Percentiles rank a stretch among this genome's conserved stretches.
phyloP scores from a whole-genome alignment of 2,797 vertebrate genomes.

The Australoheros facetus region DNA sequence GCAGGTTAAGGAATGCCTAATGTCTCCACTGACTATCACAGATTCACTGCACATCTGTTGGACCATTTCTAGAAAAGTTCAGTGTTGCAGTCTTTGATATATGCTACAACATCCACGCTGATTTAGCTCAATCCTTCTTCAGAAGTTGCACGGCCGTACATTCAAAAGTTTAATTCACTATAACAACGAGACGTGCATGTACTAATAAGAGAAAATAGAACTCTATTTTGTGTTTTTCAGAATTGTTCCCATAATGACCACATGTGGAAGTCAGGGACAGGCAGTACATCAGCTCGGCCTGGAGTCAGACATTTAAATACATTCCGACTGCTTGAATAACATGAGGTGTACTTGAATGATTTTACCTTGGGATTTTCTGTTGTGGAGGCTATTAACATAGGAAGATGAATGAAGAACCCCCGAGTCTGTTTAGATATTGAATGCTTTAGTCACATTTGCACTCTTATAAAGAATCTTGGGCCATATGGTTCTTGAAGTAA shows the following conservation, averaged over 20 bases:
- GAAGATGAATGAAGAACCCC: slow-evolving; percentile 49
- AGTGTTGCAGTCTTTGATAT: background rate
- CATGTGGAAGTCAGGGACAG: slow-evolving; percentile 24
- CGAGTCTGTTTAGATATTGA: slow-evolving; percentile 22
- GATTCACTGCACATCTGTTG: background rate
- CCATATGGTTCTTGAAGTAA: slow-evolving; percentile 26
- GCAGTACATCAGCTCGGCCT: slow-evolving; percentile 8
- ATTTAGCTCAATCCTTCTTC: background rate
- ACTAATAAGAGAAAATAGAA: background rate
- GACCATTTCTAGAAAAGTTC: background rate
- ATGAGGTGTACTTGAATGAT: slow-evolving; percentile 42
- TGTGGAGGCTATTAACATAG: slow-evolving; percentile 25
- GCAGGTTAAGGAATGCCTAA: background rate
- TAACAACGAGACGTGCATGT: background rate
- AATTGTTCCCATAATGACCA: slow-evolving; percentile 15
- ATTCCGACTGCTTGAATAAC: slow-evolving; percentile 58
- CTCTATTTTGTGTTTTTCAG: background rate
- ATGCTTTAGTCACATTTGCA: slow-evolving; percentile 27
- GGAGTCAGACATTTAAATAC: slow-evolving; percentile 45
- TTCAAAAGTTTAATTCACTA: background rate
- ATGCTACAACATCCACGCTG: background rate
- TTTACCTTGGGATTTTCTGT: slow-evolving; percentile 46
- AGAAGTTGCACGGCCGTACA: background rate
- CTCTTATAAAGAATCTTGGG: background rate
- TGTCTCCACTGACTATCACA: background rate